Conservation (phyloP, 2,113 vertebrate genomes). For the Otus sunia region DNA sequence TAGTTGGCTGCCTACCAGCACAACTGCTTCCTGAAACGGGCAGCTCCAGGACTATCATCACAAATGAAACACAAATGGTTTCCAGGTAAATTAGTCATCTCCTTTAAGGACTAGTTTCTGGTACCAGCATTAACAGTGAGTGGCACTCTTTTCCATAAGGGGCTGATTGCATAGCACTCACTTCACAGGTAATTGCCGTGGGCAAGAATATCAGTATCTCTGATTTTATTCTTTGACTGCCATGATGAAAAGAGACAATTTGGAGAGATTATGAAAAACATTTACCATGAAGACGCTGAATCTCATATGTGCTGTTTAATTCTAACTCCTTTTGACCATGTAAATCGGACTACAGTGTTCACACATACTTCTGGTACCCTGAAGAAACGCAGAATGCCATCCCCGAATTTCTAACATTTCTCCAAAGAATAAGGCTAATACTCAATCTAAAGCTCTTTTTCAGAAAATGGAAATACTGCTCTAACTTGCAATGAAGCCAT, state of each 20-base stretch:
- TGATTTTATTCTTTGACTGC: background rate
- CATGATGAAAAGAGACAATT: background rate
- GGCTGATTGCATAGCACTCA: background rate
- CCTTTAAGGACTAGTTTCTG: background rate
- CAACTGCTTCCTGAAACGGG: background rate
- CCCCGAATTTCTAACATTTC: background rate
- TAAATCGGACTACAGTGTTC: background rate
- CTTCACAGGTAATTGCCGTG: background rate
- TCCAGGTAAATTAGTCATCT: background rate
- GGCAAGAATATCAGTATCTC: background rate
- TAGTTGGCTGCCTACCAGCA: background rate
- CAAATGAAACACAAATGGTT: background rate
- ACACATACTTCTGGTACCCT: background rate
- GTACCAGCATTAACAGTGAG: background rate
- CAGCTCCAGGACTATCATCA: background rate
- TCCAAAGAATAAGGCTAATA: background rate
- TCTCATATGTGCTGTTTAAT: background rate
- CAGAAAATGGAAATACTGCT: background rate
- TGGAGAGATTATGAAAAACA: background rate
- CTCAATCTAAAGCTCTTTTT: background rate
- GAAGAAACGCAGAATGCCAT: background rate
- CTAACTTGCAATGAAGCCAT: background rate
- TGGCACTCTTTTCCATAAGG: background rate
- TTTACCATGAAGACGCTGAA: background rate
- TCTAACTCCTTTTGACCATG: background rate